Conservation (phyloP, 1,140 invertebrate genomes). For the Fopius arisanus region DNA sequence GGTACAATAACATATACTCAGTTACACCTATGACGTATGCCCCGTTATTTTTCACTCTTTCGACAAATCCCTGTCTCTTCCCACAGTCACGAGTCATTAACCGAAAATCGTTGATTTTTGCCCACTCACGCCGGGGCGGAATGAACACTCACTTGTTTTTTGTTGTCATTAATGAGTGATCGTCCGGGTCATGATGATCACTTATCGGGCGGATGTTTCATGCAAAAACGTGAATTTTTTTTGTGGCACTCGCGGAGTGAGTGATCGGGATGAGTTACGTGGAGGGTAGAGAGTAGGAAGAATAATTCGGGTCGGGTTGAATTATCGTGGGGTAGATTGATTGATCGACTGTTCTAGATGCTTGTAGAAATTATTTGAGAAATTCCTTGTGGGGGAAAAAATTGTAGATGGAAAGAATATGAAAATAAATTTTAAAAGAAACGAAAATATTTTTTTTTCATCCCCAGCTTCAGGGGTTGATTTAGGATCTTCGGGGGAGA, state of each 20-base stretch:
- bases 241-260: not conserved
- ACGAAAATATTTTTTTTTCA: too few species aligned
- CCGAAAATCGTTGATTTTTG: not conserved
- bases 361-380: too few species aligned
- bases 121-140: not conserved
- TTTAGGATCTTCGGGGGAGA: too few species aligned
- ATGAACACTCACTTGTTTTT: not conserved
- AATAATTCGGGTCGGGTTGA: not conserved
- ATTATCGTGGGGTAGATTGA: too few species aligned
- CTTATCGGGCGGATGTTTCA: not conserved
- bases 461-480: too few species aligned
- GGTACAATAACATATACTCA: constrained; percentile 11
- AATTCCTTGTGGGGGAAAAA: too few species aligned
- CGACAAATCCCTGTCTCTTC: not conserved
- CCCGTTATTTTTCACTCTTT: not conserved
- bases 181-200: not conserved
- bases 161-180: not conserved
- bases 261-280: not conserved
- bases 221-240: not conserved
- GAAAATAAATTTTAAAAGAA: too few species aligned
- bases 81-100: constrained; percentile 17
- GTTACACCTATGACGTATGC: not conserved
- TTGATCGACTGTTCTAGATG: too few species aligned
- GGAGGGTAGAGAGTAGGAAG: not conserved
- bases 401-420: too few species aligned